These are phyloP conservation scores for Echinometra lucunter DNA, from an alignment of 53 echinoderm and acorn worm species.

Conservation along the genomic window DNA sequence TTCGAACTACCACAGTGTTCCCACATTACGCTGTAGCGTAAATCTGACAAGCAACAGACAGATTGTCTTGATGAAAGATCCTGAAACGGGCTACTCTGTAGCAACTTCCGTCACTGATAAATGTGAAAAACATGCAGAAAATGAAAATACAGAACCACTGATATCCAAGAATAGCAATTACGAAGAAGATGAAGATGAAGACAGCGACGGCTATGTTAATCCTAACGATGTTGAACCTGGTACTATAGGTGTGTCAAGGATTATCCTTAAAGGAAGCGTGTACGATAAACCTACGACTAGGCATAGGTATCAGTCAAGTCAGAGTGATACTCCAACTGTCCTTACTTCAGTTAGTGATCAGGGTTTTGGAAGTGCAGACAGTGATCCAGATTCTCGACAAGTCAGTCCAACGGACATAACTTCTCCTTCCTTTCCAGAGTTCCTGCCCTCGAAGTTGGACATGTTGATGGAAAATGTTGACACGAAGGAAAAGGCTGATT, in stretches of 20 bases:
- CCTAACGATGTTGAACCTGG: constrained; percentile 31
- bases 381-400: constrained; percentile 55
- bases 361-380: constrained; percentile 60
- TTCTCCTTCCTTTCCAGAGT: constrained; percentile 6
- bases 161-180: neutral
- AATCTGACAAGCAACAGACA: neutral
- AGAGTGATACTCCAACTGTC: constrained; percentile 40
- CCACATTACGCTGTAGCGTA: constrained; percentile 41
- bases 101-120: neutral
- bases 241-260: neutral
- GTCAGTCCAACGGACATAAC: constrained; percentile 39
- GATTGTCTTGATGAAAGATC: constrained; percentile 13
- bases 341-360: constrained; percentile 40
- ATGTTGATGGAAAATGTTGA: neutral
- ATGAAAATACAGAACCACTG: neutral
- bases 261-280: neutral
- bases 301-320: neutral
- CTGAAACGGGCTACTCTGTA: constrained; percentile 51
- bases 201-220: constrained; percentile 47
- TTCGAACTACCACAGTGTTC: constrained; percentile 20
- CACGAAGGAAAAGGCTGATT: constrained; percentile 10
- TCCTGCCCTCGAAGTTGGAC: neutral
- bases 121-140: neutral
- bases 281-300: constrained; percentile 12
- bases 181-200: neutral